Conservation (phyloP, 2,888 invertebrate species). For the Anorthoa munda region DNA sequence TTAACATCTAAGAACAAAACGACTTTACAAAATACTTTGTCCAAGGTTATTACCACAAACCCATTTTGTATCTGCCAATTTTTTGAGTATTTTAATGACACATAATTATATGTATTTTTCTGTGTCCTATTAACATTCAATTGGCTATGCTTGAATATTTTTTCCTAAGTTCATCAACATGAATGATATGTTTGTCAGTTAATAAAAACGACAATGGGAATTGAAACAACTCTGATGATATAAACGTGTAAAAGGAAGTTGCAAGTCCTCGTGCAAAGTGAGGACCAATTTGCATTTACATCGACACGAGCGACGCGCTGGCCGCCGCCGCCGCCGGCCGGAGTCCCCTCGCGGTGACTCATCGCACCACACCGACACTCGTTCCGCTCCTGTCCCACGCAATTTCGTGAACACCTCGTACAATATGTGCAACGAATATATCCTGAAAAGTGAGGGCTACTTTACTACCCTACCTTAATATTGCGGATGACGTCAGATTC, state of each 20-base stretch:
- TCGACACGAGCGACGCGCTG: conserved; percentile 68
- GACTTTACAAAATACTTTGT: conserved; percentile 30
- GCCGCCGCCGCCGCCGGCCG: conserved; percentile 39
- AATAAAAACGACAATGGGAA: conserved; percentile 28
- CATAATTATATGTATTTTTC: conserved; percentile 23
- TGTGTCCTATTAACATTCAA: conserved; percentile 42
- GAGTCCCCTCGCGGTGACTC: conserved; percentile 74
- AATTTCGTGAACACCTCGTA: conserved; percentile 44
- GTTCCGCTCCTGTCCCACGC: conserved; percentile 60
- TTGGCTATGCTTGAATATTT: conserved; percentile 26
- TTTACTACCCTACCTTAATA: conserved; percentile 17
- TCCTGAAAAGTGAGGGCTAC: conserved; percentile 42
- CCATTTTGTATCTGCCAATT: conserved; percentile 35
- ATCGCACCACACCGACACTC: conserved; percentile 60
- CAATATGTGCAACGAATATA: conserved; percentile 44
- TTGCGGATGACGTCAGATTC: conserved; percentile 47
- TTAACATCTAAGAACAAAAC: conserved; percentile 25
- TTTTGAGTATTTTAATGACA: conserved; percentile 42
- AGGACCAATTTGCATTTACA: conserved; percentile 79
- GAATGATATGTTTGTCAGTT: conserved; percentile 14
- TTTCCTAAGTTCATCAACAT: background rate
- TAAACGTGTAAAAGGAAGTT: conserved; percentile 68
- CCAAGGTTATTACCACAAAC: conserved; percentile 52
- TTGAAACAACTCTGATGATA: conserved; percentile 55
- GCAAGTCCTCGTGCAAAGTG: conserved; percentile 83